Evolutionary conservation across 2,888 invertebrate species (phyloP).

Genomic region (Drosophila setosimentum): DNA sequence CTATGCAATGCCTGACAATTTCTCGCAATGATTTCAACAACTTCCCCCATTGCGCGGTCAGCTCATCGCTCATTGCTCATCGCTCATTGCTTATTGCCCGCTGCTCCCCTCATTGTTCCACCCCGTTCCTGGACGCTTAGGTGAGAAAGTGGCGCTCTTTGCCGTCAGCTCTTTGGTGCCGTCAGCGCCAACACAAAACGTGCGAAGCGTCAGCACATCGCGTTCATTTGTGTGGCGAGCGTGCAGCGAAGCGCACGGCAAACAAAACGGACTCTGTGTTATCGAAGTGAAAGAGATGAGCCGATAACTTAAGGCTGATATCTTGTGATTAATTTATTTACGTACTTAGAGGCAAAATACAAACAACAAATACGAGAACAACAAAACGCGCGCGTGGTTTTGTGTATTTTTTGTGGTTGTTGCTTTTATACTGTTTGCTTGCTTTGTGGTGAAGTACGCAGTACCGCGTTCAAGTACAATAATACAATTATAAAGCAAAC

Average conservation of each 20-base stretch:
- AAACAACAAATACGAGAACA: slow-evolving; percentile 25
- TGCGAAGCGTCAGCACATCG: slow-evolving; percentile 55
- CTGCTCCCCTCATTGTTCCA: slow-evolving; percentile 10
- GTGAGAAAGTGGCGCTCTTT: slow-evolving; percentile 59
- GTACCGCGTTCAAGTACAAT: slow-evolving; percentile 26
- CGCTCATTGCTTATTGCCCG: slow-evolving; percentile 6
- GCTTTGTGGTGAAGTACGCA: slow-evolving; percentile 54
- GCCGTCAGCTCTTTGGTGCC: slow-evolving; percentile 25
- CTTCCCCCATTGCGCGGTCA: slow-evolving; percentile 62
- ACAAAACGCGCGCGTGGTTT: slow-evolving; percentile 26
- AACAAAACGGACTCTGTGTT: slow-evolving; percentile 19
- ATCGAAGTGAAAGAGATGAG: slow-evolving; percentile 57
- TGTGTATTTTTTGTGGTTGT: slow-evolving; percentile 17
- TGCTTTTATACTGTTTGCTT: slow-evolving; percentile 6
- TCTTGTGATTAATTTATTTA: slow-evolving; percentile 65
- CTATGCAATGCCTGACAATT: slow-evolving; percentile 35
- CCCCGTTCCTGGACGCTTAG: slow-evolving; percentile 16
- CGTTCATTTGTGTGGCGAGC: slow-evolving; percentile 70
- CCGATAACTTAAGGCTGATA: slow-evolving; percentile 67
- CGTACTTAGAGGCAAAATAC: slow-evolving; percentile 30
- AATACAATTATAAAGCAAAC: slow-evolving; percentile 36
- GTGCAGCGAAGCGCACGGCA: slow-evolving; percentile 59
- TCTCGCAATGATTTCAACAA: slow-evolving; percentile 68
- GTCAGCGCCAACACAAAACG: slow-evolving; percentile 55
- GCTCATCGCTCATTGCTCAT: slow-evolving; percentile 49